Evolutionary conservation across 2,113 vertebrate genomes (phyloP), one percentile per base, ranked within the genome.

Genomic region (Poicephalus meyeri): DNA sequence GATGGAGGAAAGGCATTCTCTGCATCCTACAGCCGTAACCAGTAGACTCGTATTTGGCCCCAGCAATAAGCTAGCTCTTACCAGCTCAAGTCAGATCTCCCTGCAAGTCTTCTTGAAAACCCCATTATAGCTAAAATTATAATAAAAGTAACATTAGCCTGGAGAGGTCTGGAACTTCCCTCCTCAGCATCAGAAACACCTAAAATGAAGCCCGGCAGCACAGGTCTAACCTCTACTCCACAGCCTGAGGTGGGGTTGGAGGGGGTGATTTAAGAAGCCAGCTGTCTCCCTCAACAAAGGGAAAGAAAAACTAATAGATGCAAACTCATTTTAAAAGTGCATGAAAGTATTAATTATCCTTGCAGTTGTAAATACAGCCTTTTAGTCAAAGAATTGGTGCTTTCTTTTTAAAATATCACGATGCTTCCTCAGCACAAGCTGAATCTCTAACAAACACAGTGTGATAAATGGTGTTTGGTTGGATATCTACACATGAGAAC

Each of bases 381-480:
- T 88, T 60, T 10, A 46, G 29, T 65, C 11, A 50, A 84, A 46
- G 23, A 74, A 60, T 2, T 13, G 4, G 10, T 50, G 39, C 11
- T 89, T 64, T 35, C 29, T 65, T 66, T 42, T 64, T 46, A 47
- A 73, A 88, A 35, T 21, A 77, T 37, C 16, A 26, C 35, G 42
- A 58, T 88, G 12, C 18, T 55, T 55, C 42, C 31, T 16, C 28
- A 65, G n/a, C 8, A 20, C 16, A 33, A 23, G 56, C n/a, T 31
- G 11, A 24, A 4, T 12, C 58, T 69, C 46, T 33, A 70, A 24
- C 23, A 82, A 28, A 49, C 47, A 12, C 25, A 33, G 13, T 0
- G 0, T n/a, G 44, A 44, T 33, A 14, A 5, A 9, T 4, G 24
- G 21, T 33, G 46, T 9, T 89, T 4, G 0, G 44, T 61, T n/a